A percentile compares a stretch with the other conserved stretches of the same genome.
phyloP scores from a whole-genome alignment of 2,888 invertebrate species.

The Lithophane leautieri region DNA sequence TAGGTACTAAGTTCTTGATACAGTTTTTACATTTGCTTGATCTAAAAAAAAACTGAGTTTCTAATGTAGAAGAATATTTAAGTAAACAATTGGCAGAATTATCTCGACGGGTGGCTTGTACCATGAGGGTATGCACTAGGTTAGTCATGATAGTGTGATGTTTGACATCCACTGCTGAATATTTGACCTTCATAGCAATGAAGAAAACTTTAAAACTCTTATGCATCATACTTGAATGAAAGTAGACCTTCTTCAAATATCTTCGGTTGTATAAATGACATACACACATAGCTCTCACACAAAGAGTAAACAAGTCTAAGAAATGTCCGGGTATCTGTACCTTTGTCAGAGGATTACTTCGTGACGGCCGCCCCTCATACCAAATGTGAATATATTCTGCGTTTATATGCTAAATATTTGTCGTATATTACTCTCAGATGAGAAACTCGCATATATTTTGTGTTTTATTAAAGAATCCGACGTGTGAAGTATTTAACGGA shows the following conservation, averaged over 20 bases:
- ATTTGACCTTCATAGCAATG: background rate
- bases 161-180: background rate
- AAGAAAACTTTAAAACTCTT: too few species aligned
- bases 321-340: slow-evolving; percentile 58
- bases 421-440: slow-evolving; percentile 24
- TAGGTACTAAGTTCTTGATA: background rate
- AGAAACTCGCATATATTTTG: slow-evolving; percentile 14
- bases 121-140: too few species aligned
- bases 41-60: background rate
- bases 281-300: slow-evolving; percentile 46
- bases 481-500: background rate
- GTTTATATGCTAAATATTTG: slow-evolving; percentile 63
- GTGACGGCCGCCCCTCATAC: slow-evolving; percentile 50
- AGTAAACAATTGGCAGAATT: background rate
- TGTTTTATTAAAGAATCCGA: slow-evolving; percentile 39
- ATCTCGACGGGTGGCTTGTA: background rate
- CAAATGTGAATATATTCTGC: slow-evolving; percentile 62
- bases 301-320: slow-evolving; percentile 64
- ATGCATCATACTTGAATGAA: background rate
- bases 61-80: background rate
- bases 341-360: slow-evolving; percentile 69
- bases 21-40: background rate
- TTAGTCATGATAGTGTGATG: background rate
- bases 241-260: slow-evolving; percentile 29
- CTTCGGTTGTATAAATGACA: slow-evolving; percentile 1